phyloP scores from a whole-genome alignment of 1,140 invertebrate genomes.

The Drosophila littoralis region DNA sequence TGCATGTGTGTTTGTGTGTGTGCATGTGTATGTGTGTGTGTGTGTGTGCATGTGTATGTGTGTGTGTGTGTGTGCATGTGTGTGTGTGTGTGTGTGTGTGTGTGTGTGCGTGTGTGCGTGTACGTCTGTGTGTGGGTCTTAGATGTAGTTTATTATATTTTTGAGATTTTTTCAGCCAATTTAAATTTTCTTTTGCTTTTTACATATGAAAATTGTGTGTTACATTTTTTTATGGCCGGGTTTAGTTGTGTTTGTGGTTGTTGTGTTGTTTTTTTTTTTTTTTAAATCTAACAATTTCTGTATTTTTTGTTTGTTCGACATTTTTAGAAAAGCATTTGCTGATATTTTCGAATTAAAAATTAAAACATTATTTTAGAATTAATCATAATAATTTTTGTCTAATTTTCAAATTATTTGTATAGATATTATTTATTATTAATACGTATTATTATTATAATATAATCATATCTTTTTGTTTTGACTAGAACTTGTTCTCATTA shows the following conservation, averaged over 20 bases:
- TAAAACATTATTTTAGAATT: slow-evolving; percentile 69
- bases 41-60: slow-evolving; percentile 16
- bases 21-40: slow-evolving; percentile 10
- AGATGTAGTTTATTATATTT: slow-evolving; percentile 59
- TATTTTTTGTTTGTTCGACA: slow-evolving; percentile 25
- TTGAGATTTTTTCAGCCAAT: slow-evolving; percentile 45
- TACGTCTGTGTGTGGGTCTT: slow-evolving; percentile 38
- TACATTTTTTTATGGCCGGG: slow-evolving; percentile 33
- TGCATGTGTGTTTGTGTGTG: slow-evolving; percentile 15
- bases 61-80: slow-evolving; percentile 13
- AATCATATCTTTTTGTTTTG: slow-evolving; percentile 39
- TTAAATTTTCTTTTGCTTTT: slow-evolving; percentile 29
- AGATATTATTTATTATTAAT: slow-evolving; percentile 63
- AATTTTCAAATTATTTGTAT: slow-evolving; percentile 75
- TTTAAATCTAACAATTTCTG: slow-evolving; percentile 59
- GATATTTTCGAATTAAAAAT: slow-evolving; percentile 64
- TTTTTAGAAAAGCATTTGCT: slow-evolving; percentile 50
- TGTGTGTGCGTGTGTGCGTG: slow-evolving; percentile 6
- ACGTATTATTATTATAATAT: slow-evolving; percentile 57
- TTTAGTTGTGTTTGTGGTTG: slow-evolving; percentile 18
- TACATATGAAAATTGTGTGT: slow-evolving; percentile 39
- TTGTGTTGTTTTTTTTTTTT: not conserved
- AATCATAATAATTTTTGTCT: slow-evolving; percentile 77
- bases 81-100: slow-evolving; percentile 15
- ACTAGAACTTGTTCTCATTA: slow-evolving; percentile 53